A percentile compares a stretch with the other conserved stretches of the same genome.
These are phyloP conservation scores for Lophius piscatorius DNA, from an alignment of 2,113 vertebrate species.

Conservation along the genomic window DNA sequence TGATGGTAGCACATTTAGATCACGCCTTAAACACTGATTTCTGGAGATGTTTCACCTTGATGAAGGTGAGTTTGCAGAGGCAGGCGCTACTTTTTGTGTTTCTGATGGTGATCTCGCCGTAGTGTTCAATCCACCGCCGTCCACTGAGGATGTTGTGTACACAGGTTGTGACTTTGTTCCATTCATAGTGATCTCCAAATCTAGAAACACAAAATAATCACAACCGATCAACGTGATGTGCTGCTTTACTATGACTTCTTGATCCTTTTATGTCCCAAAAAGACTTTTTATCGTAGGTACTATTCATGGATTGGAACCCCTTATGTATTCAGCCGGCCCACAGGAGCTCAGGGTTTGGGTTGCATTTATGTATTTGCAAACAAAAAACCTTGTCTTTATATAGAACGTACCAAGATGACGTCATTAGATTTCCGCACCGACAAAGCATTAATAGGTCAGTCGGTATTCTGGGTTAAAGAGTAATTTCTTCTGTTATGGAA, in stretches of 20 bases:
- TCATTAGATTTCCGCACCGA: too few relatives aligned
- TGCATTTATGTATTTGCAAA: not conserved
- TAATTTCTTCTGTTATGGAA: not conserved
- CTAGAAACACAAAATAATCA: conserved; percentile 68
- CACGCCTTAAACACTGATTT: not conserved
- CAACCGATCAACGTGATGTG: not conserved
- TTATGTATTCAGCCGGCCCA: conserved; percentile 3
- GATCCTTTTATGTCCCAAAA: not conserved
- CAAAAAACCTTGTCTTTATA: not conserved
- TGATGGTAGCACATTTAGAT: not conserved
- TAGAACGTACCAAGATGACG: not conserved
- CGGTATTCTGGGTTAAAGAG: too few relatives aligned
- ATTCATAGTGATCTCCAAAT: conserved; percentile 95
- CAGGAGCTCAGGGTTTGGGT: not conserved
- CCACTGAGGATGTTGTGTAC: conserved; percentile 99
- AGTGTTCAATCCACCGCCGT: conserved; percentile 97
- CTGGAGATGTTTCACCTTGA: conserved; percentile 83
- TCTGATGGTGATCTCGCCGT: conserved; percentile 96
- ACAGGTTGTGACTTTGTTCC: conserved; percentile 99
- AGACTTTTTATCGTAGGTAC: not conserved
- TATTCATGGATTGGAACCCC: not conserved
- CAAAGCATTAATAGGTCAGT: too few relatives aligned
- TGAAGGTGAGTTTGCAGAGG: conserved; percentile 97
- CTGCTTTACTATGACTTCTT: not conserved
- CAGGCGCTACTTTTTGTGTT: conserved; percentile 92